Base-by-base conservation (phyloP, 30 jellyfish, hydroid and myxozoan genomes). In the Aurelia sp. region DNA sequence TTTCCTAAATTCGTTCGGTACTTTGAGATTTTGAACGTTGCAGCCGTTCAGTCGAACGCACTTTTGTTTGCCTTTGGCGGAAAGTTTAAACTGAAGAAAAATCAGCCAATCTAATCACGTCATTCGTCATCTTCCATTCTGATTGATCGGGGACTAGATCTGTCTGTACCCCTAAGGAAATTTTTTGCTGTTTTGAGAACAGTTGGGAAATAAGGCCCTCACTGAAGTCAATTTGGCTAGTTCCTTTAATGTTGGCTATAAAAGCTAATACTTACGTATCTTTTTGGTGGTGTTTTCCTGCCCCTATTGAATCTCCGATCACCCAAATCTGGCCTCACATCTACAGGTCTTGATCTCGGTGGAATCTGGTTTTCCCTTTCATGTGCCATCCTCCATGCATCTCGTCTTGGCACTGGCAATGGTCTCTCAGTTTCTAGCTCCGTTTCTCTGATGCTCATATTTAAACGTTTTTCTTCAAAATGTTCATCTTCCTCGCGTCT, bases 401-500 rank as follows among this genome's bases (percentile, higher is more conserved):
- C 87, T 37, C 87, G 65, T 50, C 93, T 62, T 44, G 55, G 55
- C 13, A 31, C 74, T 4, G 83, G 63, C 12, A 48, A 20, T 15
- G 83, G 82, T 67, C 83, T 31, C 31, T 84, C 87, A 27, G 75
- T 19, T 64, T 84, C 93, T 48, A 27, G 8, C 11, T 73, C 87
- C 13, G 33, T 57, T 69, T 82, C 91, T 23, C 61, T 70, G 51
- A 82, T 78, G 65, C 94, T 76, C 69, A 85, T 33, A 53, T 72
- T 86, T 78, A 87, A 53, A 37, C 96, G 91, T 84, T 93, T 93
- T 51, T 88, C 91, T 61, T 93, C 98, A 55, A 93, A 93, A 81
- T 87, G 73, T 37, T 80, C 97, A 68, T 93, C 98, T 50, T 93
- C 97, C 81, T 88, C 97, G 57, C 90, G 79, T 74, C 98, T 73